Conservation (phyloP, 1,140 invertebrate species). For the Bilobella aurantiaca region DNA sequence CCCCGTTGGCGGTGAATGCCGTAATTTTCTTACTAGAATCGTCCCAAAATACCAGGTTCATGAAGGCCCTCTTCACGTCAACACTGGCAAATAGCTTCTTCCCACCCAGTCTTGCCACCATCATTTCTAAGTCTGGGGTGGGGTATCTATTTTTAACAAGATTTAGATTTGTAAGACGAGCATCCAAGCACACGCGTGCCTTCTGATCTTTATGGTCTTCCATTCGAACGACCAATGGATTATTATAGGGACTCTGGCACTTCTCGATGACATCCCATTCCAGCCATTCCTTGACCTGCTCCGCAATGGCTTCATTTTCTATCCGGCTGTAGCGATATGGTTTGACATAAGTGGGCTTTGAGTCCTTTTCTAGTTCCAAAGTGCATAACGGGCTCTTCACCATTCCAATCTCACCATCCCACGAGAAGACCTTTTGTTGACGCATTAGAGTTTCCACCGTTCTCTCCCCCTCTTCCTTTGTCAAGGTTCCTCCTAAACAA, state of each 20-base stretch:
- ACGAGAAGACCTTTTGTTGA: not conserved
- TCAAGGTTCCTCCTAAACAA: not conserved
- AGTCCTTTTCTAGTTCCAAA: not conserved
- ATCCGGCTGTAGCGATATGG: not conserved
- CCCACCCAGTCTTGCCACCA: not conserved
- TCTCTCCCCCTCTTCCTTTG: not conserved
- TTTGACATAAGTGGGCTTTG: constrained; percentile 8
- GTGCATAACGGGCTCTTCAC: not conserved
- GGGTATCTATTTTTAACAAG: not conserved
- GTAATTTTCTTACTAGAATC: constrained; percentile 35
- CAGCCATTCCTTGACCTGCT: constrained; percentile 3
- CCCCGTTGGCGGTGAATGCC: constrained; percentile 33
- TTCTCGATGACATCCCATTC: not conserved
- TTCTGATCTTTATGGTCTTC: not conserved
- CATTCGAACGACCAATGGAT: not conserved
- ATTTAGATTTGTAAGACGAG: not conserved
- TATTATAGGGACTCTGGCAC: not conserved
- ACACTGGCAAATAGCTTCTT: constrained; percentile 30
- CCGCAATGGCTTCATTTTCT: not conserved
- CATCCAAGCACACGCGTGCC: not conserved
- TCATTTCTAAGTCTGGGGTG: not conserved
- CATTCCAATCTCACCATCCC: constrained; percentile 2
- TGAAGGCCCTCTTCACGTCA: constrained; percentile 32
- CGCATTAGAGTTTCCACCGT: not conserved
- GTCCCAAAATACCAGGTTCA: constrained; percentile 34